These are phyloP conservation scores for Lithobates pipiens DNA, from an alignment of 2,797 vertebrate species.

Conservation along the genomic window DNA sequence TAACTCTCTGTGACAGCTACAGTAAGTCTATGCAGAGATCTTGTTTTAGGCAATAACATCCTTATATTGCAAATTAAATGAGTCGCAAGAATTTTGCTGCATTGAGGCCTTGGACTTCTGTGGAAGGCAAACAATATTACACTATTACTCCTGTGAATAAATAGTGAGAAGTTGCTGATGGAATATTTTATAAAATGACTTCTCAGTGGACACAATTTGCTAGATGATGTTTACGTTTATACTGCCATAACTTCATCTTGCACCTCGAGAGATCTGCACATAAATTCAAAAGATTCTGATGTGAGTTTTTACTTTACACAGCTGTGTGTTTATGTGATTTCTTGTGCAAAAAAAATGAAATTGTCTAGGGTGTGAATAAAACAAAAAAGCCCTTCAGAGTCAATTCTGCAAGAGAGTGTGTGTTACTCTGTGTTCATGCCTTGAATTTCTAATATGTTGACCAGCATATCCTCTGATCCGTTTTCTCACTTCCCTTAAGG, in stretches of 20 bases:
- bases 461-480: background rate
- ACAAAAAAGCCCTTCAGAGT: constrained; percentile 1
- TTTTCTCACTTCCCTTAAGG: constrained; percentile 3
- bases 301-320: constrained; percentile 1
- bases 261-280: background rate
- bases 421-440: constrained; percentile 39
- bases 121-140: background rate
- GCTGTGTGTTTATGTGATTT: constrained; percentile 33
- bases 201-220: background rate
- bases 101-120: background rate
- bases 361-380: constrained; percentile 43
- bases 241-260: background rate
- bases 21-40: background rate
- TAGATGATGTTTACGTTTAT: background rate
- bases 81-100: background rate
- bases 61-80: too few species aligned
- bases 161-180: background rate
- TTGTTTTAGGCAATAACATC: background rate
- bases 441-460: constrained; percentile 39
- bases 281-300: background rate
- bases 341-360: constrained; percentile 23
- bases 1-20: background rate
- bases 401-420: constrained; percentile 25
- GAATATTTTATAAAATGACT: background rate
- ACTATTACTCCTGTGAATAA: background rate